Percentiles rank a stretch among this genome's conserved stretches.
phyloP scores from a whole-genome alignment of 2,888 invertebrate species.

The Drosophila cognata region DNA sequence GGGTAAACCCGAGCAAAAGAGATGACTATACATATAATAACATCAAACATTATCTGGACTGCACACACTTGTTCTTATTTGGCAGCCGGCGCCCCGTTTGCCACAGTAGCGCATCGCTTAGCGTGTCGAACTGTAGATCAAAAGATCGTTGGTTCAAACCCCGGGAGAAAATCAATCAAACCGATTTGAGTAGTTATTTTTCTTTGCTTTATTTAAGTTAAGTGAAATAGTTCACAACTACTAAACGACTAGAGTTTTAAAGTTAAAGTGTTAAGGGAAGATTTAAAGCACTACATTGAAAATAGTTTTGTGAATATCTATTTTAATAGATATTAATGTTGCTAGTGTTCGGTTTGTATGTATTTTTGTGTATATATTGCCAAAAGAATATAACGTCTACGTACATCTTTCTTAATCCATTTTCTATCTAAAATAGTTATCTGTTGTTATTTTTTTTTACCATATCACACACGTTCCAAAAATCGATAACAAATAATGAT shows the following conservation, averaged over 20 bases:
- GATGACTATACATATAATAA: conserved; percentile 6
- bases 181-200: not conserved
- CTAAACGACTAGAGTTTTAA: conserved; percentile 24
- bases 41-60: accelerated
- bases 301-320: conserved; percentile 47
- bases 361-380: conserved; percentile 31
- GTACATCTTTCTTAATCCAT: conserved; percentile 31
- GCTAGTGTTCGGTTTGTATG: conserved; percentile 20
- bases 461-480: conserved; percentile 72
- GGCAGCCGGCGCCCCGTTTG: accelerated
- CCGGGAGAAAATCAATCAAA: not conserved
- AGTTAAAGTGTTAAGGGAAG: conserved; percentile 14
- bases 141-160: conserved; percentile 64
- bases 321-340: conserved; percentile 23
- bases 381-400: conserved; percentile 44
- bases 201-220: conserved; percentile 40
- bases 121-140: conserved; percentile 67
- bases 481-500: conserved; percentile 2
- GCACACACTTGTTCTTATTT: not conserved
- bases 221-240: conserved; percentile 23
- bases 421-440: conserved; percentile 69
- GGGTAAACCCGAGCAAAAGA: conserved; percentile 8
- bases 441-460: conserved; percentile 42
- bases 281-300: conserved; percentile 59
- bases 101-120: conserved; percentile 71